These are phyloP conservation scores for Lycodopsis pacificus DNA, from an alignment of 2,797 vertebrate species.

Conservation along the genomic window DNA sequence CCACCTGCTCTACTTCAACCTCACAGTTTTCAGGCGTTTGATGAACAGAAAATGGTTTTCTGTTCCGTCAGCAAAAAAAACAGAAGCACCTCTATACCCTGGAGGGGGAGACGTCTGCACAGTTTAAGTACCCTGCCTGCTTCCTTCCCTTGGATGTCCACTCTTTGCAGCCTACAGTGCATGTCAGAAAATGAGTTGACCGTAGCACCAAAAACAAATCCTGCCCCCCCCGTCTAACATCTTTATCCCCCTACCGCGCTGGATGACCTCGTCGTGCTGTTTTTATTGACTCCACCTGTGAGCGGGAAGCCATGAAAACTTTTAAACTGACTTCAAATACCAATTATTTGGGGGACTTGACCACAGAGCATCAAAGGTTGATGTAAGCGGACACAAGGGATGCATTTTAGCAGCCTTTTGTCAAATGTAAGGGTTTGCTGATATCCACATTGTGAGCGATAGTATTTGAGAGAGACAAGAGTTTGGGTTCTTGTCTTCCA, in stretches of 20 bases:
- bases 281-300: constrained; percentile 1
- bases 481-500: constrained; percentile 37
- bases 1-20: background rate
- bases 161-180: background rate
- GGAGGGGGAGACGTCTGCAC: background rate
- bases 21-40: background rate
- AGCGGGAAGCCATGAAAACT: background rate
- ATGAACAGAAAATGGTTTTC: background rate
- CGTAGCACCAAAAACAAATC: background rate
- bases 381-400: background rate
- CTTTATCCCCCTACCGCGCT: background rate
- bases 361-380: background rate
- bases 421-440: background rate
- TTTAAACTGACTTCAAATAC: background rate
- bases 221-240: background rate
- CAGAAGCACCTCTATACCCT: background rate
- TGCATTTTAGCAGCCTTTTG: background rate
- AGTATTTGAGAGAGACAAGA: background rate
- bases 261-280: background rate
- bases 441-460: background rate
- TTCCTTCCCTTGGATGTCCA: background rate
- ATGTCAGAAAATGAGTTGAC: background rate
- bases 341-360: background rate
- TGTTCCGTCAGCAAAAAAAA: constrained; percentile 4
- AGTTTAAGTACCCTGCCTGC: background rate